Conservation (phyloP, 1,140 invertebrate genomes). For the Lethocerus indicus region DNA sequence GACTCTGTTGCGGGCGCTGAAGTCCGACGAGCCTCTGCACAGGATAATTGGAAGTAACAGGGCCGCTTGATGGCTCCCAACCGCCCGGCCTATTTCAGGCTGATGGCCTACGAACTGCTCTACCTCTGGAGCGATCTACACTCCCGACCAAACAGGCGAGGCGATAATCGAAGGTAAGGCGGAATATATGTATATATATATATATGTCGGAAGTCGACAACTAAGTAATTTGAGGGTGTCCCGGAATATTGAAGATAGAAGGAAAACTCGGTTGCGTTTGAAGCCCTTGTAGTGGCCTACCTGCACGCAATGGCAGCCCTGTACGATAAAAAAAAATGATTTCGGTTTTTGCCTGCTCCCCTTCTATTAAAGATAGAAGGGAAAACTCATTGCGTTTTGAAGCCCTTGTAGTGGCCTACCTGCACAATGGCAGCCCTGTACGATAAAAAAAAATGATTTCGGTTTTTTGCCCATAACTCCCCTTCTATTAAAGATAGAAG, state of each 20-base stretch:
- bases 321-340: too few species aligned
- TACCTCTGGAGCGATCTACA: constrained; percentile 56
- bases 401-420: too few species aligned
- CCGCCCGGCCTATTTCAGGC: constrained; percentile 20
- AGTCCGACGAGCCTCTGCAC: not conserved
- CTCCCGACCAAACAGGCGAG: constrained; percentile 23
- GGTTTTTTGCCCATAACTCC: too few species aligned
- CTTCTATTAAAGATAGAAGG: too few species aligned
- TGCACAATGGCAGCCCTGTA: too few species aligned
- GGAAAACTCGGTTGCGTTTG: too few species aligned
- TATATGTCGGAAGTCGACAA: not conserved
- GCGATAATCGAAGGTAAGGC: constrained; percentile 12
- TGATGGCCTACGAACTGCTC: constrained; percentile 47
- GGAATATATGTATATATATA: not conserved
- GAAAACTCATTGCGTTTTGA: too few species aligned
- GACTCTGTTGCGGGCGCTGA: not conserved
- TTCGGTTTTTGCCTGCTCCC: too few species aligned
- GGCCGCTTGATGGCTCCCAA: not conserved
- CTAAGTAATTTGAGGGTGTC: not conserved
- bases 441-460: too few species aligned
- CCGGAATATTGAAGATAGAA: constrained; percentile 24
- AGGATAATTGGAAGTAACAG: not conserved
- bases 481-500: too few species aligned
- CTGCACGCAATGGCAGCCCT: too few species aligned
- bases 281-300: too few species aligned